A percentile compares a stretch with the other conserved stretches of the same genome.
phyloP scores from a whole-genome alignment of 2,113 vertebrate species.

The Sclerurus mexicanus region DNA sequence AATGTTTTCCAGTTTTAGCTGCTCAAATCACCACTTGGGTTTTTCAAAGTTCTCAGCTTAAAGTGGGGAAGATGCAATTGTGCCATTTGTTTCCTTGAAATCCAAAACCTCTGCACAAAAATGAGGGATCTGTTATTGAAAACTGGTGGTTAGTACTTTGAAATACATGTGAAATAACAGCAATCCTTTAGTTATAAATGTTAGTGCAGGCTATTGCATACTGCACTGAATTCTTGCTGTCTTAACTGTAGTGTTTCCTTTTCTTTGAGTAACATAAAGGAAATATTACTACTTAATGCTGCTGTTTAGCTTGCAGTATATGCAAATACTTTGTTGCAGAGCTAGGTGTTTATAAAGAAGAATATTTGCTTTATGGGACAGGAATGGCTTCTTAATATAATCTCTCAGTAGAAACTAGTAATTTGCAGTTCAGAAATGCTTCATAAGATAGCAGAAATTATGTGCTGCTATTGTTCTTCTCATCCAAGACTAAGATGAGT shows the following conservation, averaged over 20 bases:
- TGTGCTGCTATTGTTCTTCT: background rate
- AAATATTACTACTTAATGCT: background rate
- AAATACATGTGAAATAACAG: background rate
- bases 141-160: background rate
- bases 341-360: background rate
- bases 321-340: background rate
- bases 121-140: background rate
- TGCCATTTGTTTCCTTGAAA: background rate
- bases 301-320: background rate
- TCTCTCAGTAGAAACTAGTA: background rate
- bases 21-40: background rate
- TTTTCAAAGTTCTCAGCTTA: background rate
- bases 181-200: background rate
- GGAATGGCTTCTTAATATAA: background rate
- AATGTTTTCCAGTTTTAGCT: background rate
- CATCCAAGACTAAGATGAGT: background rate
- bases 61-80: background rate
- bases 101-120: background rate
- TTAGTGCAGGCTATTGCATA: background rate
- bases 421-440: background rate
- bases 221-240: background rate
- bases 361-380: background rate
- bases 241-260: background rate
- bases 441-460: background rate
- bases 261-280: background rate